These are phyloP conservation scores for Monoplex corrugatus DNA, from an alignment of 2,888 invertebrate species.

Conservation along the genomic window DNA sequence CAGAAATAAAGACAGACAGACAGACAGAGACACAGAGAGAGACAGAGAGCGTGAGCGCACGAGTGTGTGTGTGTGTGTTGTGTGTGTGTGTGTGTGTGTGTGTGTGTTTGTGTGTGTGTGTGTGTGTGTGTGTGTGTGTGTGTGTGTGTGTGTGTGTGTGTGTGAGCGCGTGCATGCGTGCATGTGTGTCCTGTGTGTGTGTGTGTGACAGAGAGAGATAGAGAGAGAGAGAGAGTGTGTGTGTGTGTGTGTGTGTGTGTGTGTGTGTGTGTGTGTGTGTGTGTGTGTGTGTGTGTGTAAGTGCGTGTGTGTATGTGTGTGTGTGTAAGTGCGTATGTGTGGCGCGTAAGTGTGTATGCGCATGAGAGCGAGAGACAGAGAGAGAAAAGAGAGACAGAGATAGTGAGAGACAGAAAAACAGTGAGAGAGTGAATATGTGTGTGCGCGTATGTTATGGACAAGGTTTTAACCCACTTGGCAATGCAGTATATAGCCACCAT, in stretches of 20 bases:
- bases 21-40: conserved; percentile 14
- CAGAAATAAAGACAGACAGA: neutral
- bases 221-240: neutral
- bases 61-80: neutral
- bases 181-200: neutral
- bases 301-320: neutral
- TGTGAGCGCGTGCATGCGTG: neutral
- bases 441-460: too few species aligned
- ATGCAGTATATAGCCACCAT: too few species aligned
- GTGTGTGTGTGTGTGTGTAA: neutral
- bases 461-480: too few species aligned
- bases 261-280: neutral
- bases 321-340: neutral
- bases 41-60: neutral
- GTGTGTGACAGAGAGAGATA: neutral
- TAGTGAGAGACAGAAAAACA: too few species aligned
- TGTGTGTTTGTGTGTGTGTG: neutral
- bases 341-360: neutral
- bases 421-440: too few species aligned
- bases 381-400: too few species aligned
- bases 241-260: neutral
- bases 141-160: conserved; percentile 18
- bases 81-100: neutral
- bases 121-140: neutral
- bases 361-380: too few species aligned